These are phyloP conservation scores for Chaenogobius annularis DNA, from an alignment of 2,113 vertebrate species.

Conservation along the genomic window DNA sequence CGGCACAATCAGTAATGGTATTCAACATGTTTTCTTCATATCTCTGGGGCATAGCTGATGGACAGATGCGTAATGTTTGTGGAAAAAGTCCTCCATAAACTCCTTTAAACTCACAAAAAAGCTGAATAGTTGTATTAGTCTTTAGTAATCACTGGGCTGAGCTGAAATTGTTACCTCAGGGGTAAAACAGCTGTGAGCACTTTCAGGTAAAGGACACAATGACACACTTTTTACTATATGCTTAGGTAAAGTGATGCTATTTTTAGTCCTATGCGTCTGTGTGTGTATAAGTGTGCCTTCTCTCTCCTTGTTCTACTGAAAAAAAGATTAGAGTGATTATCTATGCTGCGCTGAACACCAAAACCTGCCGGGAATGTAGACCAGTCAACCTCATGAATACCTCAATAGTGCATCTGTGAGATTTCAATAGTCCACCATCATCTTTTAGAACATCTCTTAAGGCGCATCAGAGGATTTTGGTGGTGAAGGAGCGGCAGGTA, in stretches of 20 bases:
- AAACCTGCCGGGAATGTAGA: conserved; percentile 27
- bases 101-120: conserved; percentile 14
- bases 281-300: neutral
- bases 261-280: neutral
- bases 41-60: too few species aligned
- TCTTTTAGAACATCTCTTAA: conserved; percentile 42
- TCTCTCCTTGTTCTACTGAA: conserved; percentile 8
- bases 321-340: conserved; percentile 13
- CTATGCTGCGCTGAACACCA: neutral
- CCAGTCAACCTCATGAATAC: conserved; percentile 40
- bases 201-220: neutral
- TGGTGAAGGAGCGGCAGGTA: conserved; percentile 28
- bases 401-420: conserved; percentile 21
- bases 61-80: too few species aligned
- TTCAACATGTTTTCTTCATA: too few species aligned
- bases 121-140: conserved; percentile 26
- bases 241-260: conserved; percentile 2
- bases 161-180: conserved; percentile 4
- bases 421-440: conserved; percentile 44
- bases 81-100: neutral
- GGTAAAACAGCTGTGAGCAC: neutral
- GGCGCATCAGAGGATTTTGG: conserved; percentile 39
- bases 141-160: conserved; percentile 32
- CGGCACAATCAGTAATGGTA: too few species aligned
- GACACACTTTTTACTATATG: conserved; percentile 11